These are phyloP conservation scores for Aspidiotus rigidus DNA, from an alignment of 2,888 invertebrate species.

Conservation along the genomic window DNA sequence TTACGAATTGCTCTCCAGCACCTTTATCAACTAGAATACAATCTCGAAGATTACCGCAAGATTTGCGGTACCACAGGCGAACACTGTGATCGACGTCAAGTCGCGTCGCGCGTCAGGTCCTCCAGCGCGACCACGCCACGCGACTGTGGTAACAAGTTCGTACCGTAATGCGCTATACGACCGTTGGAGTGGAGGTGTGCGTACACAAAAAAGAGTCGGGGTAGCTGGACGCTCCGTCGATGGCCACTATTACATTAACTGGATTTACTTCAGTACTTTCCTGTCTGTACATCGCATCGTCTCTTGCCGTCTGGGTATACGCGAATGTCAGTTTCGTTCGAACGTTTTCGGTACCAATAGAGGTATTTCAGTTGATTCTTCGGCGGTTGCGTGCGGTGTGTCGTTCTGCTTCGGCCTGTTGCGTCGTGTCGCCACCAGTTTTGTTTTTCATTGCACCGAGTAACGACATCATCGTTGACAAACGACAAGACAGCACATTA, in stretches of 20 bases:
- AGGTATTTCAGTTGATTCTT: conserved; percentile 21
- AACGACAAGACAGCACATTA: no score
- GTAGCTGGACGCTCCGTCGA: not conserved
- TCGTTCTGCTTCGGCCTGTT: conserved; percentile 11
- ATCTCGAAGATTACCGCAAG: no score
- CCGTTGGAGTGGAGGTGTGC: conserved; percentile 17
- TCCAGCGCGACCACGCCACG: no score
- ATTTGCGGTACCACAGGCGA: no score
- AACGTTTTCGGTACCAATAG: conserved; percentile 13
- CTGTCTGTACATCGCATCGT: conserved; percentile 26
- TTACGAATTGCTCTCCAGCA: no score
- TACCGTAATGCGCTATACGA: not conserved
- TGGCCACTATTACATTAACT: conserved; percentile 28
- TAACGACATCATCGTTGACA: no score
- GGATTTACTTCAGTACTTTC: conserved; percentile 32
- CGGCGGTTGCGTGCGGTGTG: conserved; percentile 30
- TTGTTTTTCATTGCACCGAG: conserved; percentile 4
- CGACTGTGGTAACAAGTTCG: no score
- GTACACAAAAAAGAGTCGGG: not conserved
- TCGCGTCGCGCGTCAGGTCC: no score
- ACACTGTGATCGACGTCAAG: no score
- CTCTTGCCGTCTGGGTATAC: conserved; percentile 13
- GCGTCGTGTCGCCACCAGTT: conserved; percentile 24
- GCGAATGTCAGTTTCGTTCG: conserved; percentile 25
- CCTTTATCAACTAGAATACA: no score